These are phyloP conservation scores for Sinocyclocheilus rhinocerous DNA, from an alignment of 2,113 vertebrate species.

Conservation along the genomic window DNA sequence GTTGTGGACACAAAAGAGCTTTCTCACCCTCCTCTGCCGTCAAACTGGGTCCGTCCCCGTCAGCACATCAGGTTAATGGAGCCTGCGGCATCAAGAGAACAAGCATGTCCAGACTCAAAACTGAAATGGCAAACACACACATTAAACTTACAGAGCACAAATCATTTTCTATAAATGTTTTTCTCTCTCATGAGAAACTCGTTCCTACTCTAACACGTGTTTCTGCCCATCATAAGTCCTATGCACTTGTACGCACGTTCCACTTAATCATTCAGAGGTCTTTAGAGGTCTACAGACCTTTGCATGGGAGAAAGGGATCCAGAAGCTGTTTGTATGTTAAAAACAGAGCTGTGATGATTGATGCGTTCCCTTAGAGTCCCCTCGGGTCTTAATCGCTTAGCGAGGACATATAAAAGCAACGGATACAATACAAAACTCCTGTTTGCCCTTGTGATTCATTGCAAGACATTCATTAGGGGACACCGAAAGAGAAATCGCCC, in stretches of 20 bases:
- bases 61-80: slow-evolving; percentile 76
- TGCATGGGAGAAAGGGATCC: slow-evolving; percentile 59
- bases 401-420: not conserved
- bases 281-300: slow-evolving; percentile 63
- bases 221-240: slow-evolving; percentile 74
- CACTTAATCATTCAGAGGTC: slow-evolving; percentile 69
- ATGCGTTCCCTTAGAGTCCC: slow-evolving; percentile 7
- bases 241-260: slow-evolving; percentile 80
- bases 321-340: slow-evolving; percentile 57
- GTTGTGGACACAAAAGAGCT: slow-evolving; percentile 75
- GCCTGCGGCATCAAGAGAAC: slow-evolving; percentile 73
- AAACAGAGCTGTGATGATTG: slow-evolving; percentile 54
- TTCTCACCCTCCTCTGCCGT: slow-evolving; percentile 72
- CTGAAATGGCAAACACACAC: slow-evolving; percentile 76
- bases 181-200: slow-evolving; percentile 68
- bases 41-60: slow-evolving; percentile 66
- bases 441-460: slow-evolving; percentile 21
- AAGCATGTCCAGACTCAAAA: slow-evolving; percentile 70
- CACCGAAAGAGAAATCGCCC: slow-evolving; percentile 61
- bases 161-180: slow-evolving; percentile 73
- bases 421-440: slow-evolving; percentile 21
- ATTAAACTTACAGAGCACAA: slow-evolving; percentile 73
- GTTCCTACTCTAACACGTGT: slow-evolving; percentile 67
- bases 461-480: slow-evolving; percentile 40
- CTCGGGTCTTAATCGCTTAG: not conserved